Conservation (phyloP, 2,113 vertebrate species). For the Cavia aperea region DNA sequence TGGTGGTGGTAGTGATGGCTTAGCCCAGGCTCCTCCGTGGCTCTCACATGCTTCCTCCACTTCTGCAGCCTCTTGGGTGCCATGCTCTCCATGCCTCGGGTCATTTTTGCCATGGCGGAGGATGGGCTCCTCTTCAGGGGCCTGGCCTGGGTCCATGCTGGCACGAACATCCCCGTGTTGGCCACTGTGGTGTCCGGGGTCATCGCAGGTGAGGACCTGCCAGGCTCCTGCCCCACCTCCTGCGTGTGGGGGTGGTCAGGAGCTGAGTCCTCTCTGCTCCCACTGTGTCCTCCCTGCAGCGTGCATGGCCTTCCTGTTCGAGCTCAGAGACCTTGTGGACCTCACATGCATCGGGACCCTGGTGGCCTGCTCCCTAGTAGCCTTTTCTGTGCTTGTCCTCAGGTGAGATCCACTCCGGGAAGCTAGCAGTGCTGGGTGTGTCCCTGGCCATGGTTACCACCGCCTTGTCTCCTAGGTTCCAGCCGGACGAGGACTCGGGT, state of each 20-base stretch:
- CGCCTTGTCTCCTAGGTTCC: slow-evolving; percentile 79
- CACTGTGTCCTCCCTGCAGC: slow-evolving; percentile 62
- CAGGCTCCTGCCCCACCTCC: background rate
- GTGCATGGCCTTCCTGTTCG: slow-evolving; percentile 87
- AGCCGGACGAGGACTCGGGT: slow-evolving; percentile 66
- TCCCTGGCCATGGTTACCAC: background rate
- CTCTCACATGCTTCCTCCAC: too few species aligned
- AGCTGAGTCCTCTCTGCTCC: background rate
- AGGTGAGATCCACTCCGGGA: slow-evolving; percentile 73
- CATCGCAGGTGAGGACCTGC: slow-evolving; percentile 69
- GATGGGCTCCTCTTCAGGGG: slow-evolving; percentile 87
- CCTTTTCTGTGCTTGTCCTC: slow-evolving; percentile 90
- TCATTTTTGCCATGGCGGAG: slow-evolving; percentile 80
- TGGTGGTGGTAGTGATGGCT: too few species aligned
- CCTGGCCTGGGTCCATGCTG: slow-evolving; percentile 80
- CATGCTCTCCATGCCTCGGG: slow-evolving; percentile 86
- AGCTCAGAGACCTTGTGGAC: slow-evolving; percentile 88
- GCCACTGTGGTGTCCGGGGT: slow-evolving; percentile 85
- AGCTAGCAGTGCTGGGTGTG: too few species aligned
- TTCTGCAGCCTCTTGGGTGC: slow-evolving; percentile 82
- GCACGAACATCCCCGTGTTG: slow-evolving; percentile 83
- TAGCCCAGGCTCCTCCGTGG: too few species aligned
- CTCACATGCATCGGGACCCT: slow-evolving; percentile 91
- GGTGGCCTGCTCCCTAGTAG: slow-evolving; percentile 88
- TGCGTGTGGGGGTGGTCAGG: background rate